phyloP scores from a whole-genome alignment of 2,888 invertebrate species.

The Amiota mariae region DNA sequence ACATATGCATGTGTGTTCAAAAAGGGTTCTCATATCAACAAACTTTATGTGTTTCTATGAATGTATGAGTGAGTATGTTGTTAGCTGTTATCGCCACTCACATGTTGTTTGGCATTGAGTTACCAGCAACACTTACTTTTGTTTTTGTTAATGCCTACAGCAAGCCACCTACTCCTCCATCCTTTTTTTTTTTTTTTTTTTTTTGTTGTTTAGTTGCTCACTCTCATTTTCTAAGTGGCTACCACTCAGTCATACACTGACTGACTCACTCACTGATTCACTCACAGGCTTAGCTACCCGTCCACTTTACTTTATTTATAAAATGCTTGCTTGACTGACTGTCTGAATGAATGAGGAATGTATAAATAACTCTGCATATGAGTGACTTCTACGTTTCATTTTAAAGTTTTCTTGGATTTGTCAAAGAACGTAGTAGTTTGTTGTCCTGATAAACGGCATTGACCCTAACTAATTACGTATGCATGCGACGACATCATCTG shows the following conservation, averaged over 20 bases:
- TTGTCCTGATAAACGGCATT: neutral
- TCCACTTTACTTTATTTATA: no score
- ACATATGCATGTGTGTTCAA: neutral
- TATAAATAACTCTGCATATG: neutral
- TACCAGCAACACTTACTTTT: neutral
- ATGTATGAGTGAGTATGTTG: neutral
- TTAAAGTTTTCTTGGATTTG: no score
- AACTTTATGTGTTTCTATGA: neutral
- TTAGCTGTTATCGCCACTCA: neutral
- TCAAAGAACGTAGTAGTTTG: no score
- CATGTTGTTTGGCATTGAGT: neutral
- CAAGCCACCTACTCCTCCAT: no score
- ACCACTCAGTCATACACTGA: neutral
- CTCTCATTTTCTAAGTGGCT: neutral
- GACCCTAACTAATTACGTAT: conserved; percentile 47
- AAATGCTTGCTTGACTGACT: conserved; percentile 2
- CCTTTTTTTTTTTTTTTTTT: neutral
- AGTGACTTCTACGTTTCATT: neutral
- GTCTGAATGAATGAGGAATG: conserved; percentile 1
- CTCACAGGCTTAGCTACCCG: neutral
- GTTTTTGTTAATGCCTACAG: neutral
- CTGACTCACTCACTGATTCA: neutral
- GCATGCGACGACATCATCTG: conserved; percentile 43
- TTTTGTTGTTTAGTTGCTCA: neutral
- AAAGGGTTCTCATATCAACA: no score